Evolutionary conservation across 1,140 invertebrate genomes (phyloP), one percentile per base, ranked within the genome.

Genomic region (Temnothorax curvispinosus): DNA sequence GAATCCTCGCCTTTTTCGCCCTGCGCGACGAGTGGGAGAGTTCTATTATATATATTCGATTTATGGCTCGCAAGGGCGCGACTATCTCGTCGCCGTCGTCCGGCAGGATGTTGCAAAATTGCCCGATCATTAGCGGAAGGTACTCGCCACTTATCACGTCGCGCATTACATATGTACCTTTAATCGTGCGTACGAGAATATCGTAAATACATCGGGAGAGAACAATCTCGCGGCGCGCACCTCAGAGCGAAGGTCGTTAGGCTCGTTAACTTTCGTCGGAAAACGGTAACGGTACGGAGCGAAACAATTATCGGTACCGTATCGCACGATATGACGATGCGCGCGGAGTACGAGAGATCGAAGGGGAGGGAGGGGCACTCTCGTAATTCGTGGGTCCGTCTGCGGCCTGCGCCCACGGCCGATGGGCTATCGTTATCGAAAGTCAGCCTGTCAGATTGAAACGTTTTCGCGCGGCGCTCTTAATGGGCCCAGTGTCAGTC

Each of bases 221-320:
- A 77, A 62, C 78, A 60, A 87, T 86, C 18, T 52, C 74, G 82
- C 85, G 86, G 82, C 85, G 86, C 84, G 86, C 81, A 18, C 38
- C 38, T 44, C 84, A 38, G 44, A 52, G 81, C 87, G 89, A 87
- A 87, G 90, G 85, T 87, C 89, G 86, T 74, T 81, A 74, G 75
- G 82, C 89, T 91, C 87, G 90, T 92, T 92, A 90, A 86, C 84
- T 85, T 81, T 86, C 88, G 69, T 87, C 67, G 58, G 13, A 85
- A 41, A 85, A 85, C 69, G 80, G 41, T 84, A 75, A 75, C 56
- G 81, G 81, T n/a, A 50, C 71, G 32, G 54, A 77, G 62, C 62
- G 50, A 74, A 47, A 78, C 62, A 85, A 78, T 85, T 78, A 77
- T 54, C 38, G 58, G 27, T 65, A 38, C n/a, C 15, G 56, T 38